Conservation (phyloP, 2,113 vertebrate species). For the Notarius quadriscutis region DNA sequence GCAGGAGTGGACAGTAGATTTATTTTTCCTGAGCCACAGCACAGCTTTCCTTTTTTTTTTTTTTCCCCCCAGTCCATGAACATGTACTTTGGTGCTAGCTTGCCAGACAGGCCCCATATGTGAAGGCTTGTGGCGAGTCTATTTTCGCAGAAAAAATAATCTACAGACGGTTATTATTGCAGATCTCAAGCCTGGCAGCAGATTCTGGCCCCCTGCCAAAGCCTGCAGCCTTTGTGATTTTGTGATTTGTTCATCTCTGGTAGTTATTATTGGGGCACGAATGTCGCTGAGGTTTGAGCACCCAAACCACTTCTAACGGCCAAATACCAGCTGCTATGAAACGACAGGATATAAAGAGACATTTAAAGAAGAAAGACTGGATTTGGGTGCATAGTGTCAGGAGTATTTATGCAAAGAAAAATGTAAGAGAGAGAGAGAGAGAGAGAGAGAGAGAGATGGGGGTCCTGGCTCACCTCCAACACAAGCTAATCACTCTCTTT, state of each 20-base stretch:
- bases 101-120: conserved; percentile 51
- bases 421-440: conserved; percentile 62
- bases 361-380: conserved; percentile 34
- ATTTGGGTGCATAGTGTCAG: conserved; percentile 36
- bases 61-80: conserved; percentile 9
- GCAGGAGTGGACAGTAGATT: conserved; percentile 15
- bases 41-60: neutral
- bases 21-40: conserved; percentile 29
- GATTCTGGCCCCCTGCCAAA: conserved; percentile 52
- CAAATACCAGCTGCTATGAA: conserved; percentile 38
- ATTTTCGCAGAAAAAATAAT: conserved; percentile 53
- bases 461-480: conserved; percentile 66
- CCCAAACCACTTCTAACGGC: conserved; percentile 50
- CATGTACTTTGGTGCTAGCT: conserved; percentile 37
- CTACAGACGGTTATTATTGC: conserved; percentile 58
- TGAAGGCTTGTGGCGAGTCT: conserved; percentile 35
- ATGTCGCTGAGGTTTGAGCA: conserved; percentile 39
- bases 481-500: conserved; percentile 17
- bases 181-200: conserved; percentile 57
- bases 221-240: conserved; percentile 51
- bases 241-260: conserved; percentile 54
- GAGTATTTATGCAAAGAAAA: conserved; percentile 14
- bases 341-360: conserved; percentile 37
- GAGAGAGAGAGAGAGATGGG: conserved; percentile 59
- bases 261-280: conserved; percentile 51